A percentile compares a stretch with the other conserved stretches of the same genome.
Evolutionary conservation across 2,113 vertebrate species (phyloP).

Genomic region (Cochlearius cochlearius): DNA sequence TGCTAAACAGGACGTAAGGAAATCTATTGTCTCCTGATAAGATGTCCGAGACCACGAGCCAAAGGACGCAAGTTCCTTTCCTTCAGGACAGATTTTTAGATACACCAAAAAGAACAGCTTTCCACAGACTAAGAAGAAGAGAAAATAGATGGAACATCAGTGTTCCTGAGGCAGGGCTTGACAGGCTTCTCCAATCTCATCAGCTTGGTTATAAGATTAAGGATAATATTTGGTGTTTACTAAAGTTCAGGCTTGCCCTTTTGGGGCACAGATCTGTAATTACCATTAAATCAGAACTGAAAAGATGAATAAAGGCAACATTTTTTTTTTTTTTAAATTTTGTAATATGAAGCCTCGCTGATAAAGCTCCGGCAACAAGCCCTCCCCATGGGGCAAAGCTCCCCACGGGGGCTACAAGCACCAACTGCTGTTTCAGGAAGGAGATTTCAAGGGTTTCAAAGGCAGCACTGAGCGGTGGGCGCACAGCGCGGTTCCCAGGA

Average conservation of each 20-base stretch:
- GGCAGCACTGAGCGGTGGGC: background rate
- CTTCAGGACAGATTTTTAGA: background rate
- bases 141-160: background rate
- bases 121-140: background rate
- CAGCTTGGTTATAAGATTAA: background rate
- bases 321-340: too few relatives aligned
- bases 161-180: background rate
- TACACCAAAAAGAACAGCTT: background rate
- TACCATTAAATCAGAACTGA: background rate
- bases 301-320: background rate
- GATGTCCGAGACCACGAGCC: background rate
- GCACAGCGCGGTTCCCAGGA: background rate
- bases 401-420: fast-evolving
- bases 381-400: background rate
- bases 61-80: background rate
- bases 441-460: background rate
- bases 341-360: background rate
- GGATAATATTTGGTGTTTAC: background rate
- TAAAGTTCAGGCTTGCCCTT: background rate
- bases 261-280: background rate
- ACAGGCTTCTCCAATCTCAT: background rate
- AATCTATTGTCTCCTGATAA: background rate
- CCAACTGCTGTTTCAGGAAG: background rate
- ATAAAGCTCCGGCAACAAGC: background rate
- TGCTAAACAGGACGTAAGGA: background rate